A percentile compares a stretch with the other conserved stretches of the same genome.
phyloP scores from a whole-genome alignment of 2,113 vertebrate genomes.

The Chionis minor region DNA sequence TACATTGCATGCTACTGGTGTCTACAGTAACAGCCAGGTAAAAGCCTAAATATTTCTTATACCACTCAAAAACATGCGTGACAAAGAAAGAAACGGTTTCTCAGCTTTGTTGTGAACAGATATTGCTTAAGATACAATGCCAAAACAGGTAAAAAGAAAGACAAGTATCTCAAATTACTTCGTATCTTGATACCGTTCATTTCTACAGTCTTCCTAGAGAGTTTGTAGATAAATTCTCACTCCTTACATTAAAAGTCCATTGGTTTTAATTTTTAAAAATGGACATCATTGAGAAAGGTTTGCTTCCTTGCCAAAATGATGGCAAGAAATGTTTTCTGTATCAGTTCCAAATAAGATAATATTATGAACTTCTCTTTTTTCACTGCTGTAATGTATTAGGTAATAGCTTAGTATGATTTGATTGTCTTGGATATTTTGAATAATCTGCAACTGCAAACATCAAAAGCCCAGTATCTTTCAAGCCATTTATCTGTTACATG shows the following conservation, averaged over 20 bases:
- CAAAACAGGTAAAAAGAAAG: background rate
- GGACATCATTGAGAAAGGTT: background rate
- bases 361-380: background rate
- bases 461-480: background rate
- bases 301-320: background rate
- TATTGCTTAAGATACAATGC: background rate
- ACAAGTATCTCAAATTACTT: background rate
- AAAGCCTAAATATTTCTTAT: background rate
- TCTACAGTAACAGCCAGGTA: background rate
- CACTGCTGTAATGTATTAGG: background rate
- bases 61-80: rapidly evolving
- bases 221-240: background rate
- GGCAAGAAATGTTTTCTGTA: background rate
- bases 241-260: background rate
- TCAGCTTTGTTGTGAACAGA: background rate
- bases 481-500: background rate
- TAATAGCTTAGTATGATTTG: background rate
- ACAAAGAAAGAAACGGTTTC: background rate
- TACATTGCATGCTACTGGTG: too few relatives aligned
- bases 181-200: background rate
- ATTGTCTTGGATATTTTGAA: background rate
- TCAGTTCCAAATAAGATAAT: background rate
- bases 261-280: background rate
- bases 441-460: background rate
- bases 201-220: background rate